A percentile compares a stretch with the other conserved stretches of the same genome.
Evolutionary conservation across 2,113 vertebrate species (phyloP).

Genomic region (Acrocephalus kingi): DNA sequence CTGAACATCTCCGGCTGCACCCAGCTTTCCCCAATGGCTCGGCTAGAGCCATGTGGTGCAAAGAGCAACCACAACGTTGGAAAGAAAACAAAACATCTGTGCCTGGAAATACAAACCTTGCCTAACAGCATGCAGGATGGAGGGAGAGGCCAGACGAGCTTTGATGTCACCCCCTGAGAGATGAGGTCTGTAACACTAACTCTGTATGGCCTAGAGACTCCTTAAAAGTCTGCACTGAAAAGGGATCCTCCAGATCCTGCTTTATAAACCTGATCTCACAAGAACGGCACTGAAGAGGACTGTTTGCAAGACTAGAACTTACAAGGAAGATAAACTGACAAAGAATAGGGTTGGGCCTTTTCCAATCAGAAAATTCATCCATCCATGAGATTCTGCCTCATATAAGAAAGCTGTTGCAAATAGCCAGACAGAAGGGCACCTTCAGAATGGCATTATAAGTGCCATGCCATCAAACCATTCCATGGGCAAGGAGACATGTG

Average conservation of each 20-base stretch:
- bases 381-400: neutral
- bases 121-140: neutral
- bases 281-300: neutral
- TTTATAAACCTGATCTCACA: neutral
- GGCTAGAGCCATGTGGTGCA: neutral
- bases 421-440: neutral
- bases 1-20: neutral
- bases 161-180: neutral
- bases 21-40: neutral
- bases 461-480: neutral
- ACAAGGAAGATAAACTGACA: neutral
- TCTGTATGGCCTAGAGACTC: neutral
- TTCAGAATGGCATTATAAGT: neutral
- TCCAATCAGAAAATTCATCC: neutral
- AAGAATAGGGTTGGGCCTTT: neutral
- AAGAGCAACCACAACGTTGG: neutral
- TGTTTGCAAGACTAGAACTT: neutral
- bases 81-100: neutral
- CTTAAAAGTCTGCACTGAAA: neutral
- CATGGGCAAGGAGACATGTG: constrained; percentile 4
- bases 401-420: neutral
- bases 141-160: neutral
- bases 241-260: neutral
- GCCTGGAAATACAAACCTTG: neutral
- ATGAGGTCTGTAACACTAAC: neutral